Conservation (phyloP, 2,113 vertebrate genomes). For the Hepsetus odoe region DNA sequence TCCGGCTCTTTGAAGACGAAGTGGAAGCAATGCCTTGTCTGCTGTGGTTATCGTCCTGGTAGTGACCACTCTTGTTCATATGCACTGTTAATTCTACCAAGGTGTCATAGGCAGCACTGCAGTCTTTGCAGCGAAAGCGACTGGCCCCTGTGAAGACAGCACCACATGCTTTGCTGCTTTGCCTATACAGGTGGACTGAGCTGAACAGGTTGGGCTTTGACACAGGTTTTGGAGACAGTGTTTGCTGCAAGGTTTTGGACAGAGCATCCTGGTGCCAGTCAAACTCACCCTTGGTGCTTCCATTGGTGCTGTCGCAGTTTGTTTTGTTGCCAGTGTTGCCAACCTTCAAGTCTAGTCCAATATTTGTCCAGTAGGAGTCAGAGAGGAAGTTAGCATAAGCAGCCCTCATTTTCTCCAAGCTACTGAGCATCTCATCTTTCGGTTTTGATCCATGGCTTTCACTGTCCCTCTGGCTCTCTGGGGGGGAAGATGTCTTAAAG, state of each 20-base stretch:
- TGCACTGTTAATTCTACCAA: conserved; percentile 95
- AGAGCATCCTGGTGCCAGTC: conserved; percentile 97
- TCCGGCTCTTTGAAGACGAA: conserved; percentile 90
- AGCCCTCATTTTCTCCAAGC: conserved; percentile 97
- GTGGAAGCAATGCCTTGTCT: conserved; percentile 86
- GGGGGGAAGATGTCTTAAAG: conserved; percentile 83
- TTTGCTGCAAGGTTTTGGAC: conserved; percentile 94
- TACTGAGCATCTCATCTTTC: conserved; percentile 83
- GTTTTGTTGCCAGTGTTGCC: conserved; percentile 83
- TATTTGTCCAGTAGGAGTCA: conserved; percentile 96
- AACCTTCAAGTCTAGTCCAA: conserved; percentile 91
- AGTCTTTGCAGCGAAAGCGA: conserved; percentile 93
- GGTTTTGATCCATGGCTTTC: conserved; percentile 72
- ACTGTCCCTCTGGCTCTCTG: conserved; percentile 81
- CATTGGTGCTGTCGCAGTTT: conserved; percentile 89
- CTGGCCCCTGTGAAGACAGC: conserved; percentile 94
- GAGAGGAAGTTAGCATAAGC: conserved; percentile 98
- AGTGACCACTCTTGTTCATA: conserved; percentile 97
- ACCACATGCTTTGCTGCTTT: conserved; percentile 89
- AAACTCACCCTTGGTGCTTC: conserved; percentile 86
- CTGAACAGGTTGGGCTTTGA: conserved; percentile 96
- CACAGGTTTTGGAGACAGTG: conserved; percentile 81
- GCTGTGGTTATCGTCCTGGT: conserved; percentile 95
- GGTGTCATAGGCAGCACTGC: conserved; percentile 95
- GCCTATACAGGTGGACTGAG: conserved; percentile 93